A percentile compares a stretch with the other conserved stretches of the same genome.
Conservation (phyloP, 2,113 vertebrate genomes). For the Blennius ocellaris region DNA sequence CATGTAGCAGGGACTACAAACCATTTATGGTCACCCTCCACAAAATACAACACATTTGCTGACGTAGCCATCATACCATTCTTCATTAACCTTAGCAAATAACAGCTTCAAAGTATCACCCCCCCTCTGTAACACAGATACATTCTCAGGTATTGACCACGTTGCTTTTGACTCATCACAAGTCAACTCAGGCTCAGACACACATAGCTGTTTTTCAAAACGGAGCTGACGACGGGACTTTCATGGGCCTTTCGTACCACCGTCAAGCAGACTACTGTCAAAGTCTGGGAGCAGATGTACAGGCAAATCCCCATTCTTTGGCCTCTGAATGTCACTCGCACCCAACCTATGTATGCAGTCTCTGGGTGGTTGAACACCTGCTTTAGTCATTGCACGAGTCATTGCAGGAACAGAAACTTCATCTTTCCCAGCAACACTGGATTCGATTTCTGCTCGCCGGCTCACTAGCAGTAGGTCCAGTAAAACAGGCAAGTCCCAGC, state of each 20-base stretch:
- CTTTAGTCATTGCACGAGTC: neutral
- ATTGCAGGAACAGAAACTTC: neutral
- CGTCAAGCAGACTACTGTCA: constrained; percentile 15
- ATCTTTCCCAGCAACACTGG: neutral
- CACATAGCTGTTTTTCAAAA: neutral
- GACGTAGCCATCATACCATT: neutral
- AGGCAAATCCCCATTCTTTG: too few species aligned
- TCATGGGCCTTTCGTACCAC: neutral
- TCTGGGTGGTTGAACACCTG: neutral
- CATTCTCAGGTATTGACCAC: neutral
- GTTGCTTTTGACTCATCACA: neutral
- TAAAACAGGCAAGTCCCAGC: neutral
- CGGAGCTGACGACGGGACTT: neutral
- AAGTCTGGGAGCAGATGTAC: neutral
- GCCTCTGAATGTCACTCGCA: too few species aligned
- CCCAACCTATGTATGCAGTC: too few species aligned
- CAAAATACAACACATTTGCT: neutral
- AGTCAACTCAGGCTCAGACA: too few species aligned
- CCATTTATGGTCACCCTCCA: neutral
- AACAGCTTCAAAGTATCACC: neutral
- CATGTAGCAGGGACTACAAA: neutral
- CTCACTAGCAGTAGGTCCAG: neutral
- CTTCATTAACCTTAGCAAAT: neutral
- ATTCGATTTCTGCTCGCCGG: too few species aligned
- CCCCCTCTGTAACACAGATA: neutral